These are phyloP conservation scores for Pelvicachromis taeniatus DNA, from an alignment of 2,113 vertebrate species.

Conservation along the genomic window DNA sequence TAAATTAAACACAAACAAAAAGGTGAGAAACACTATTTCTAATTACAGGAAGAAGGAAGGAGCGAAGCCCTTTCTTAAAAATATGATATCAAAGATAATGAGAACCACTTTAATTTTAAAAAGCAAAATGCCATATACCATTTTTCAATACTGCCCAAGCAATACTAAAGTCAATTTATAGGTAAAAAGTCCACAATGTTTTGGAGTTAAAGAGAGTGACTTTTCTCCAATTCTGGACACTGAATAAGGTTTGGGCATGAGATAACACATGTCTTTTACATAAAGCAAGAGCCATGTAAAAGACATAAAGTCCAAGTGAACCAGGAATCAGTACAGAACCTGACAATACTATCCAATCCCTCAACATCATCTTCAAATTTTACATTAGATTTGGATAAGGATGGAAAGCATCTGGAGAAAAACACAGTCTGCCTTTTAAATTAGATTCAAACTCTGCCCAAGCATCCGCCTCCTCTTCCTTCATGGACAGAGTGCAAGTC, in stretches of 20 bases:
- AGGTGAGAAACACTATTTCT: not conserved
- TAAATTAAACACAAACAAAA: not conserved
- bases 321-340: accelerated
- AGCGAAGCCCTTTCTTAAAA: not conserved
- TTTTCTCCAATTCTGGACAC: not conserved
- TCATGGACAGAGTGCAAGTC: not conserved
- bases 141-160: not conserved
- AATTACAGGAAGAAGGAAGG: not conserved
- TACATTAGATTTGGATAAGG: not conserved
- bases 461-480: not conserved
- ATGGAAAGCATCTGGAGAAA: not conserved
- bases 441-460: not conserved
- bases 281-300: accelerated
- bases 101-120: not conserved
- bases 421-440: not conserved
- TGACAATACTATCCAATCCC: not conserved
- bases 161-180: not conserved
- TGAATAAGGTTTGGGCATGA: not conserved
- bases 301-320: not conserved
- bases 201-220: not conserved
- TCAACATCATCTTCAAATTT: not conserved
- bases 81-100: not conserved
- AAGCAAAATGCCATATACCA: accelerated
- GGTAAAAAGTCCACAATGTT: not conserved
- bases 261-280: accelerated